These are phyloP conservation scores for Danaus melanippus DNA, from an alignment of 1,140 invertebrate genomes.

Conservation along the genomic window DNA sequence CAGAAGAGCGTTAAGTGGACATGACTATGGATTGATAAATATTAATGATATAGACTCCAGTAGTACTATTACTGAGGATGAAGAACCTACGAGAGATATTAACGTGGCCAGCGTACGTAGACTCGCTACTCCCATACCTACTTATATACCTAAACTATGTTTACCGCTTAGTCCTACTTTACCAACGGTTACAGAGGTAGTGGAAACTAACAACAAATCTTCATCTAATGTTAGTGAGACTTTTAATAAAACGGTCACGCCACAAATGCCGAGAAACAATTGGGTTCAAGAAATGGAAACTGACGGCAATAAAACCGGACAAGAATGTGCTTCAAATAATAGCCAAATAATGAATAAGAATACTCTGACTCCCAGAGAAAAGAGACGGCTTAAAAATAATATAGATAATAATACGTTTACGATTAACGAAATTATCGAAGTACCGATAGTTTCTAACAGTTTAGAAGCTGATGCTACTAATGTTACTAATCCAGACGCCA, in stretches of 20 bases:
- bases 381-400: too few species aligned
- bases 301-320: too few species aligned
- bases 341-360: too few species aligned
- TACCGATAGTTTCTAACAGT: conserved; percentile 4
- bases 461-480: conserved; percentile 2
- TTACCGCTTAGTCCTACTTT: conserved; percentile 35
- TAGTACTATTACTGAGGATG: conserved; percentile 29
- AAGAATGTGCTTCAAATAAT: too few species aligned
- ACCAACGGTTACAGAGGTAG: conserved; percentile 50
- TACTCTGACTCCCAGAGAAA: too few species aligned
- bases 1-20: conserved; percentile 30
- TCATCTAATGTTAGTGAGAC: conserved; percentile 10
- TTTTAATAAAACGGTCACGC: conserved; percentile 1
- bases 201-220: conserved; percentile 33
- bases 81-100: conserved; percentile 21
- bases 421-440: conserved; percentile 2
- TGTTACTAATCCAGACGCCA: not conserved
- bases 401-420: conserved; percentile 4
- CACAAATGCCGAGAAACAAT: conserved; percentile 25
- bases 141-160: conserved; percentile 39
- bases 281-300: conserved; percentile 20
- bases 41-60: conserved; percentile 25
- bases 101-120: conserved; percentile 12
- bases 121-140: conserved; percentile 37
- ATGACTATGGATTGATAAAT: conserved; percentile 29